Percentiles rank a stretch among this genome's conserved stretches.
Evolutionary conservation across 2,888 invertebrate species (phyloP).

Genomic region (Maniola hyperantus): DNA sequence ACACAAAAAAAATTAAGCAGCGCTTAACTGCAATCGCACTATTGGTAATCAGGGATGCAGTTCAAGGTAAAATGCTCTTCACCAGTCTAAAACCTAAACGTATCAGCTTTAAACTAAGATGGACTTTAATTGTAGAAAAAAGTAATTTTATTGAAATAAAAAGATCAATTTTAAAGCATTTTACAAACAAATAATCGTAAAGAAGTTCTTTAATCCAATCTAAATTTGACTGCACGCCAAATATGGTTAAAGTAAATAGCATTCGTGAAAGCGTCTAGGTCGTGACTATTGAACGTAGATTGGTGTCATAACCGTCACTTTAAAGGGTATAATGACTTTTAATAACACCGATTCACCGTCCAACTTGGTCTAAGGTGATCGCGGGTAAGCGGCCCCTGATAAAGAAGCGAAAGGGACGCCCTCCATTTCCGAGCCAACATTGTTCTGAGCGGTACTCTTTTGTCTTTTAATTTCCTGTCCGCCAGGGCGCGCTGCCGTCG

Average conservation of each 20-base stretch:
- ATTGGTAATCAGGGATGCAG: no score
- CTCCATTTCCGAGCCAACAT: slow-evolving; percentile 75
- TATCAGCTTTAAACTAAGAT: no score
- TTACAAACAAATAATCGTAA: background rate
- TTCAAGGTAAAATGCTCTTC: no score
- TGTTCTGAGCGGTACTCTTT: slow-evolving; percentile 75
- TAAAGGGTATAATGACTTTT: slow-evolving; percentile 19
- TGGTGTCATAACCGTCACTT: slow-evolving; percentile 21
- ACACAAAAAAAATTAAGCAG: no score
- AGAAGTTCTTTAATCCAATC: background rate
- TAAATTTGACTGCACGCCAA: background rate
- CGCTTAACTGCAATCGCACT: no score
- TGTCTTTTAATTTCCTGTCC: slow-evolving; percentile 82
- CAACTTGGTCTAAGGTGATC: slow-evolving; percentile 49
- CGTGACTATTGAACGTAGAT: slow-evolving; percentile 22
- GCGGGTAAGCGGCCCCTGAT: slow-evolving; percentile 53
- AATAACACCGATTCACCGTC: slow-evolving; percentile 29
- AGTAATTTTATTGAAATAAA: background rate
- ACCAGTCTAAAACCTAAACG: no score
- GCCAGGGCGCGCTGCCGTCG: slow-evolving; percentile 70
- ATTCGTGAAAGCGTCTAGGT: slow-evolving; percentile 17
- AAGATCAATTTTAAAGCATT: background rate
- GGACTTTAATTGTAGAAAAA: background rate
- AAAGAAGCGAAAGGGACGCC: slow-evolving; percentile 60
- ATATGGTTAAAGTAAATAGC: slow-evolving; percentile 8